Base-by-base conservation (phyloP, 2,888 invertebrate genomes). In the Calliphora vomitoria region DNA sequence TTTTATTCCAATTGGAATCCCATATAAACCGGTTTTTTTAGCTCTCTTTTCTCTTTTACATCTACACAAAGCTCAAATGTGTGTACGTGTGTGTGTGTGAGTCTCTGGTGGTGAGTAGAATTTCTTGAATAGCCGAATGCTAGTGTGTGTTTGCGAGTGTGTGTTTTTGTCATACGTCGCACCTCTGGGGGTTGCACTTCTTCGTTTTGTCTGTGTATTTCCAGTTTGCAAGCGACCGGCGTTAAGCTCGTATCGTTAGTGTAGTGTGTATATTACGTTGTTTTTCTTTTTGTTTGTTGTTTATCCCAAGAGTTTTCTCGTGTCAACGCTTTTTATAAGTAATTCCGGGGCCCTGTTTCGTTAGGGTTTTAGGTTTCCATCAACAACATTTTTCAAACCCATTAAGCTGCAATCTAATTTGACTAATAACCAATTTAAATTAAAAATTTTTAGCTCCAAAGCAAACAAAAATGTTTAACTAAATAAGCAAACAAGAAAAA, bases 161-260 rank as follows among this genome's bases (percentile, higher is more conserved):
- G 60, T 79, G 81, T 75, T n/a, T 35, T 35, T 38, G 15, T 25
- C 89, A 88, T 89, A 88, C 89, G 88, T 89, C 88, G 83, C 88
- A 87, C 89, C 81, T 85, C 84, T 89, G 90, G 90, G 92, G 92
- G 92, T 91, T 92, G 92, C 91, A 89, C 91, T 90, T 90, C 88
- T 88, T 90, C 90, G 90, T 89, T 91, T 89, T 91, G 91, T 92
- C 89, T 93, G 92, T 93, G 92, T 93, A 91, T 92, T 93, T 93
- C 93, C 94, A 94, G 94, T 94, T 93, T 91, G 92, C 90, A 93
- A 93, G 92, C 93, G 93, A 94, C 94, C 94, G 94, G 94, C 94
- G 93, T 93, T 93, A 91, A 92, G 93, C 93, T 93, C 93, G 92
- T 93, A 92, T 93, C 93, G 92, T 85, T 86, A 86, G 83, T 83